Percentiles rank a stretch among this genome's conserved stretches.
Conservation (phyloP, 92 coral and sea anemone species). For the Palythoa caribaeorum region DNA sequence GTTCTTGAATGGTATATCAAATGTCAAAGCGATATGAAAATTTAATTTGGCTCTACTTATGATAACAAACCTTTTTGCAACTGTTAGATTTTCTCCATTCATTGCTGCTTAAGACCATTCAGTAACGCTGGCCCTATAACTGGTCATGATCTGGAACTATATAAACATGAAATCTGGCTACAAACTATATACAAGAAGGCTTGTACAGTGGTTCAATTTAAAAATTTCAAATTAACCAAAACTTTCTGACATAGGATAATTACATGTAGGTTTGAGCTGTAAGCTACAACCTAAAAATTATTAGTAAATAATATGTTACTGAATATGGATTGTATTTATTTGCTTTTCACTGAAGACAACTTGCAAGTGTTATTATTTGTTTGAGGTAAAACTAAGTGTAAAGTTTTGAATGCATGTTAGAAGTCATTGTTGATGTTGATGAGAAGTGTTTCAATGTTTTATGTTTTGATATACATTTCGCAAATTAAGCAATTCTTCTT, state of each 20-base stretch:
- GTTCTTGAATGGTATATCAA: neutral
- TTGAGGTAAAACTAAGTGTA: conserved; percentile 10
- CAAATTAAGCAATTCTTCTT: neutral
- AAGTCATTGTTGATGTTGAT: neutral
- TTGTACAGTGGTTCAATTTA: neutral
- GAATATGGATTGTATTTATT: conserved; percentile 10
- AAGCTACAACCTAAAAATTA: neutral
- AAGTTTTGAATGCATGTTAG: conserved; percentile 1
- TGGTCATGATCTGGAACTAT: neutral
- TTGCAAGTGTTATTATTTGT: neutral
- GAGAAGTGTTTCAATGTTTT: conserved; percentile 7
- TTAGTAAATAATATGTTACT: neutral
- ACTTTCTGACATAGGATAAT: neutral
- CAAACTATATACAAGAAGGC: too few species aligned
- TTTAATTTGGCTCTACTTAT: neutral
- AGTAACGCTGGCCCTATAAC: neutral
- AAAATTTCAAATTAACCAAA: neutral
- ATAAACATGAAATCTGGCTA: neutral
- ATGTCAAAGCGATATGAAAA: neutral
- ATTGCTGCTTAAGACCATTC: neutral
- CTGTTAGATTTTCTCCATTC: neutral
- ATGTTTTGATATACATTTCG: neutral
- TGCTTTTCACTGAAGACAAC: conserved; percentile 2
- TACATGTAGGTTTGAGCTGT: too few species aligned
- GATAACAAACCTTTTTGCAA: neutral